Base-by-base conservation (phyloP, 2,113 vertebrate species). In the Prionailurus viverrinus region DNA sequence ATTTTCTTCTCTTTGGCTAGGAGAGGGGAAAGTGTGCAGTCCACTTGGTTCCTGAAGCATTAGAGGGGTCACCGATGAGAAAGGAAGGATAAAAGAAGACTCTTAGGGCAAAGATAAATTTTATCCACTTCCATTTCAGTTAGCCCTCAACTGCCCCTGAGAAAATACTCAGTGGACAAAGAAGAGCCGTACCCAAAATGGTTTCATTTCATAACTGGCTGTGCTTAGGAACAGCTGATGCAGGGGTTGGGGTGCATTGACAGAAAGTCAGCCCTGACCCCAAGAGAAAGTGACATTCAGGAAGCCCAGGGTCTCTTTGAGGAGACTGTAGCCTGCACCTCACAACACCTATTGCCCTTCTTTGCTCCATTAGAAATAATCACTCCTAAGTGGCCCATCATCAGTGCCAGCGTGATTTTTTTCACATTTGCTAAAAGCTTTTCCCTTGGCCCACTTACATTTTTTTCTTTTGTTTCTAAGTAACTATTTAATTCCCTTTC, bases 361-460 rank as follows among this genome's bases (percentile, higher is more conserved):
- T 97, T 81, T 53, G 71, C 71, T 96, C 93, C 97, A 98, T 97
- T 98, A 98, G 94, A 95, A 92, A 93, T 97, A 98, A 98, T 97
- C 96, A 97, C 81, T 93, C 39, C 93, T 97, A 96, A 98, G 93
- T 97, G 97, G 94, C 71, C 96, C 71, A 96, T 97, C 95, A 97
- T 82, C 96, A 36, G 53, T 92, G 95, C 85, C 95, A 97, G 94
- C 27, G 5, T 81, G 84, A 73, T 33, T 96, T 97, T 93, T 95
- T 96, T 92, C 80, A 82, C 86, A 95, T 97, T 97, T 97, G 87
- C 95, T 98, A 97, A 98, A 98, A 98, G 97, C 97, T 98, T 98
- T 98, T 97, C 84, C 88, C 65, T 97, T 92, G 92, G 95, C 86
- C 79, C 68, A 95, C 61, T 97, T 97, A 83, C 66, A 94, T 94